phyloP scores from a whole-genome alignment of 2,888 invertebrate genomes.

The Baronia brevicornis region DNA sequence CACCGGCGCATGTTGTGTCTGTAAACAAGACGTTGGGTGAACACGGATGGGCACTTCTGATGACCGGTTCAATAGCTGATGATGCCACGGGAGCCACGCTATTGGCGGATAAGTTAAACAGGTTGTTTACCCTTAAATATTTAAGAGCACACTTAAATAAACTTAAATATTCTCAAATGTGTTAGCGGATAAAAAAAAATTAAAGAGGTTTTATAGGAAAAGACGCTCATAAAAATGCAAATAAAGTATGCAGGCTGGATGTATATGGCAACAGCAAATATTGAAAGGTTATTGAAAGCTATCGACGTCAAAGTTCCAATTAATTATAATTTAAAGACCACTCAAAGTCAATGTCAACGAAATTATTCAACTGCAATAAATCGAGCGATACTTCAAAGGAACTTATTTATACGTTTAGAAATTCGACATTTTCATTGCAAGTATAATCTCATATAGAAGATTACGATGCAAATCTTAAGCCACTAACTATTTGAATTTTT shows the following conservation, averaged over 20 bases:
- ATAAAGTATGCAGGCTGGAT: conserved; percentile 11
- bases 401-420: too few relatives aligned
- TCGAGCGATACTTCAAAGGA: conserved; percentile 14
- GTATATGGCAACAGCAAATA: conserved; percentile 1
- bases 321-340: conserved; percentile 32
- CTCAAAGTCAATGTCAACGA: conserved; percentile 23
- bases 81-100: conserved; percentile 42
- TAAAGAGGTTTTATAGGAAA: conserved; percentile 9
- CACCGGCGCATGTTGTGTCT: conserved; percentile 61
- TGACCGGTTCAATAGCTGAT: conserved; percentile 48
- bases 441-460: conserved; percentile 27
- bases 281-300: conserved; percentile 8
- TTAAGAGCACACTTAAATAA: conserved; percentile 13
- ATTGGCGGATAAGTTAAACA: conserved; percentile 15
- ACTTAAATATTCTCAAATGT: conserved; percentile 13
- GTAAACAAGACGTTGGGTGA: conserved; percentile 51
- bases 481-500: conserved; percentile 29
- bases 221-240: conserved; percentile 15
- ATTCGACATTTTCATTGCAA: too few relatives aligned
- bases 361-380: conserved; percentile 25
- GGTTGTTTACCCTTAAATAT: conserved; percentile 15
- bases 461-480: conserved; percentile 22
- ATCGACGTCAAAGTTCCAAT: conserved; percentile 18
- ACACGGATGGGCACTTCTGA: conserved; percentile 61
- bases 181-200: conserved; percentile 5